These are phyloP conservation scores for Rhinolophus ferrumequinum DNA, from an alignment of 2,113 vertebrate genomes.

Conservation along the genomic window DNA sequence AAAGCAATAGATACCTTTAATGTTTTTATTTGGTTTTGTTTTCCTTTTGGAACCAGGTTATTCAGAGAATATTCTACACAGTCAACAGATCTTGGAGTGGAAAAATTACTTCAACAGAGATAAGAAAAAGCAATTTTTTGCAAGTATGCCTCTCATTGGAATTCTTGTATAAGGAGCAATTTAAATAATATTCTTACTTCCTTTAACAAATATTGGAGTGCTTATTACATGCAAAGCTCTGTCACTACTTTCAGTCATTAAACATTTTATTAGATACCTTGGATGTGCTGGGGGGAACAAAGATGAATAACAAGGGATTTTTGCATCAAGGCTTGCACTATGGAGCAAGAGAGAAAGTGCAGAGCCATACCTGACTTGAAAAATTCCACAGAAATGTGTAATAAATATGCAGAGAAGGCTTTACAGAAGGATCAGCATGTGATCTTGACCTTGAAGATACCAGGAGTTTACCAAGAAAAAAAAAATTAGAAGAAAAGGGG, in stretches of 20 bases:
- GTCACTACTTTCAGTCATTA: slow-evolving; percentile 13
- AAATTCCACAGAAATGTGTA: not conserved
- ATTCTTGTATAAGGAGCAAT: not conserved
- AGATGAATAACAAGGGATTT: not conserved
- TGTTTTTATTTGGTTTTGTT: slow-evolving; percentile 72
- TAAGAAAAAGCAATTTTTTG: slow-evolving; percentile 98
- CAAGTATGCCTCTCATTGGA: slow-evolving; percentile 87
- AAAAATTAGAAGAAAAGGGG: not conserved
- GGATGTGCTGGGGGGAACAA: not conserved
- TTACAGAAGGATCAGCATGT: not conserved
- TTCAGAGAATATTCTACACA: slow-evolving; percentile 98
- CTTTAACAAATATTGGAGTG: slow-evolving; percentile 36
- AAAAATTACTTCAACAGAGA: slow-evolving; percentile 94
- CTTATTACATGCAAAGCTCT: slow-evolving; percentile 15
- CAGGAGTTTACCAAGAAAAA: not conserved
- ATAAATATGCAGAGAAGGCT: not conserved
- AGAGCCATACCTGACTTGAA: not conserved
- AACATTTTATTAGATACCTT: not conserved
- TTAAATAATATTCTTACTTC: slow-evolving; percentile 29
- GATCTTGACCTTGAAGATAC: not conserved
- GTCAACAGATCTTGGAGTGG: slow-evolving; percentile 99
- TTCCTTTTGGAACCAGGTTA: slow-evolving; percentile 89
- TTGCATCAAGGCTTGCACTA: not conserved
- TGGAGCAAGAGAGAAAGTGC: not conserved
- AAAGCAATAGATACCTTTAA: slow-evolving; percentile 27